Evolutionary conservation across 2,888 invertebrate genomes (phyloP), one percentile per base, ranked within the genome.

Genomic region (Sphaerophoria taeniata): DNA sequence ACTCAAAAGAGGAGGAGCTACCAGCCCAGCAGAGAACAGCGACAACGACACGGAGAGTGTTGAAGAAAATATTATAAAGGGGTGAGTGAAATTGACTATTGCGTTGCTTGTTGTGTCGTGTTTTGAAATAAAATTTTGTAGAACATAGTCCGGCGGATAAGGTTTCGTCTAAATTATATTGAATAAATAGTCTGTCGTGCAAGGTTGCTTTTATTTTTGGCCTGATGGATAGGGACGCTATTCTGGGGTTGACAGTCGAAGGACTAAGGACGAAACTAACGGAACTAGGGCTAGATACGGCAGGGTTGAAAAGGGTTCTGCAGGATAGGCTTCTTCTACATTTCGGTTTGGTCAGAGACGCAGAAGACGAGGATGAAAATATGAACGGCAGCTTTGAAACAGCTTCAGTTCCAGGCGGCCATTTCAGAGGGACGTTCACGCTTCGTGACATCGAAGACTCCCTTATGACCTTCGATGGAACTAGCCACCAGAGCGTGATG

Each of bases 381-480:
- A 14, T 2, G 6, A 14, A 56, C 14, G 9, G 2, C 34, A 56
- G 56, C 31, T 53, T 53, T 0, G 56, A 56, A 7, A 7, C 56
- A n/a, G 56, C n/a, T 3, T 34, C 7, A 7, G 12, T 56, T 2
- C 2, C 3, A 0, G 55, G 34, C 12, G n/a, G 9, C 34, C 4
- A 12, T 2, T 5, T 14, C 33, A 56, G 56, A 14, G 34, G 65
- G n/a, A 34, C 55, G 24, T 73, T 61, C 7, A 73, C 73, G 24
- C 60, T 61, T 31, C 55, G 74, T 6, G 65, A 74, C 24, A 74
- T 74, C 51, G 74, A 74, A 55, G 51, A 51, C 74, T 61, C 61
- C 24, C 60, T 60, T 43, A 39, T 36, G 43, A 9, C 43, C 5
- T 74, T 74, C 7, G 45, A 55, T 47, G 65, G 74, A 9, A 31